Evolutionary conservation across 2,888 invertebrate genomes (phyloP).

Genomic region (Ennomos quercinarius): DNA sequence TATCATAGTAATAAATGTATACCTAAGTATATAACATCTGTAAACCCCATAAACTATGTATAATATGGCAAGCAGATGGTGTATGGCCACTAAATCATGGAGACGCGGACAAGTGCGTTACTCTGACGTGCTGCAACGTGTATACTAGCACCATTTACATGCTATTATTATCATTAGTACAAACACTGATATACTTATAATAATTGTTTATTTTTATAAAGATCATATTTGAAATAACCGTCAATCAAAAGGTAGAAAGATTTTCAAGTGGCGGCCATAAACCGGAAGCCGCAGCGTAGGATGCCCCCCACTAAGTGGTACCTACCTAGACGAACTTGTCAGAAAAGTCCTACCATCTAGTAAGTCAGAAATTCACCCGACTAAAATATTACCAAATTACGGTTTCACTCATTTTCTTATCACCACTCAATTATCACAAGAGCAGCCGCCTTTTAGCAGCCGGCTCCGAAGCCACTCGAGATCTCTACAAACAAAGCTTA

Average conservation of each 20-base stretch:
- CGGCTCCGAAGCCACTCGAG: constrained; percentile 31
- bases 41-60: constrained; percentile 30
- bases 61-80: constrained; percentile 59
- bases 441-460: constrained; percentile 15
- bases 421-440: constrained; percentile 33
- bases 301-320: too few species aligned
- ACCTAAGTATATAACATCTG: constrained; percentile 16
- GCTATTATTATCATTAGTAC: constrained; percentile 18
- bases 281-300: too few species aligned
- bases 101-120: constrained; percentile 48
- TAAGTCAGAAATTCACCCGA: too few species aligned
- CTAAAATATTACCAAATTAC: background rate
- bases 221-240: too few species aligned
- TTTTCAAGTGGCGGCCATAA: too few species aligned
- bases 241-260: too few species aligned
- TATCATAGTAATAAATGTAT: too few species aligned
- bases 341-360: too few species aligned
- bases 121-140: constrained; percentile 34
- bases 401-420: constrained; percentile 20
- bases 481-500: constrained; percentile 35
- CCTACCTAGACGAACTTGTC: too few species aligned
- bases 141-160: constrained; percentile 30
- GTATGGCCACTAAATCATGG: constrained; percentile 53
- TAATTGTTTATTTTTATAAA: too few species aligned
- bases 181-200: background rate